phyloP scores from a whole-genome alignment of 2,888 invertebrate species.

The Caenorhabditis sp. region DNA sequence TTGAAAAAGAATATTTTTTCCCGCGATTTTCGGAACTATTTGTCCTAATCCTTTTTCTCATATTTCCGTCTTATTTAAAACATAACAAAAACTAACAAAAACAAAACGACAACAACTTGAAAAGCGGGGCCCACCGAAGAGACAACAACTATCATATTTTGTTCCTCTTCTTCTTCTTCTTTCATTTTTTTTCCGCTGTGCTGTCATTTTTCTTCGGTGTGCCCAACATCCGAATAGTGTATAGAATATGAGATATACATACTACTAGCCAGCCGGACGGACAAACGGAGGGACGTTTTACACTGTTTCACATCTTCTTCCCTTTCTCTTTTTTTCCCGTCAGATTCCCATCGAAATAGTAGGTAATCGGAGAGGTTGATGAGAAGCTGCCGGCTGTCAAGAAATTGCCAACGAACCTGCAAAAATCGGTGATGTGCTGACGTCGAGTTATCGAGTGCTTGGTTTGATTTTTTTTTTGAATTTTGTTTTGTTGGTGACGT shows the following conservation, averaged over 20 bases:
- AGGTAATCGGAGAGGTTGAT: neutral
- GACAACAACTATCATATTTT: neutral
- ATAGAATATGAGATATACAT: neutral
- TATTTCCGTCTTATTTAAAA: neutral
- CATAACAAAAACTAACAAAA: neutral
- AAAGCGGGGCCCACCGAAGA: neutral
- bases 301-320: neutral
- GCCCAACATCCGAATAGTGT: neutral
- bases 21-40: neutral
- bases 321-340: neutral
- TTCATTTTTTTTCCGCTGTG: neutral
- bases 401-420: neutral
- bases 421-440: neutral
- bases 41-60: slow-evolving; percentile 2
- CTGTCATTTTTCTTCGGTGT: neutral
- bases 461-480: neutral
- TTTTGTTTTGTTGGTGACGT: too few relatives aligned
- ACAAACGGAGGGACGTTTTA: neutral
- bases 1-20: slow-evolving; percentile 1
- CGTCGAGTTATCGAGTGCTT: neutral
- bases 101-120: neutral
- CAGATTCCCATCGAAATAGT: neutral
- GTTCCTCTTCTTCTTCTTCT: slow-evolving; percentile 8
- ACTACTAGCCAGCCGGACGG: neutral
- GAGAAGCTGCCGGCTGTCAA: neutral